Evolutionary conservation across 2,888 invertebrate genomes (phyloP).

Genomic region (Aphidius colemani): DNA sequence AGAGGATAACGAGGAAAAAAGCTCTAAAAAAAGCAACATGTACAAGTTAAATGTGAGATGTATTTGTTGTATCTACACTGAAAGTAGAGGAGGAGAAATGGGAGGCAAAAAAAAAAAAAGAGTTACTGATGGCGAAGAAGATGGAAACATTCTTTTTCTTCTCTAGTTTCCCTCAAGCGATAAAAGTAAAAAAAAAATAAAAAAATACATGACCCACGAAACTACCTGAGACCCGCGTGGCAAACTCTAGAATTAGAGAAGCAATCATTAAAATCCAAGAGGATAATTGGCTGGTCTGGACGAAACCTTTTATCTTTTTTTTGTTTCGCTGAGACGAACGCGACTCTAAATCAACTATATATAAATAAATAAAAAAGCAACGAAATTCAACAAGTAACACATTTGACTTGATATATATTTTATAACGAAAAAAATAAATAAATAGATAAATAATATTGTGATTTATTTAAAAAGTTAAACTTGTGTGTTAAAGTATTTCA

Average conservation of each 20-base stretch:
- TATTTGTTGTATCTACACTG: too few relatives aligned
- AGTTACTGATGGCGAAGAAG: slow-evolving; percentile 8
- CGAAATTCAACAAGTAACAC: too few relatives aligned
- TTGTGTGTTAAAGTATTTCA: too few relatives aligned
- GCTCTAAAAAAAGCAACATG: too few relatives aligned
- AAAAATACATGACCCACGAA: slow-evolving; percentile 33
- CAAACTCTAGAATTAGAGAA: slow-evolving; percentile 52
- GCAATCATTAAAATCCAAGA: slow-evolving; percentile 50
- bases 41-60: too few relatives aligned
- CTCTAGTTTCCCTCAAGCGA: slow-evolving; percentile 44
- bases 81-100: slow-evolving; percentile 4
- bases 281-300: slow-evolving; percentile 46
- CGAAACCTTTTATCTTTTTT: slow-evolving; percentile 13
- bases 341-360: slow-evolving; percentile 17
- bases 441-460: too few relatives aligned
- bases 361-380: not conserved
- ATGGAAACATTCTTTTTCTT: slow-evolving; percentile 11
- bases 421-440: not conserved
- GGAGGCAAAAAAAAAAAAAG: slow-evolving; percentile 19
- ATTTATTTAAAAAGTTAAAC: too few relatives aligned
- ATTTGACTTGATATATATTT: not conserved
- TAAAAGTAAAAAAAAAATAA: slow-evolving; percentile 31
- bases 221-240: slow-evolving; percentile 36
- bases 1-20: too few relatives aligned
- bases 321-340: slow-evolving; percentile 14